Evolutionary conservation across 2,797 vertebrate species (phyloP).

Genomic region (Fratercula arctica): DNA sequence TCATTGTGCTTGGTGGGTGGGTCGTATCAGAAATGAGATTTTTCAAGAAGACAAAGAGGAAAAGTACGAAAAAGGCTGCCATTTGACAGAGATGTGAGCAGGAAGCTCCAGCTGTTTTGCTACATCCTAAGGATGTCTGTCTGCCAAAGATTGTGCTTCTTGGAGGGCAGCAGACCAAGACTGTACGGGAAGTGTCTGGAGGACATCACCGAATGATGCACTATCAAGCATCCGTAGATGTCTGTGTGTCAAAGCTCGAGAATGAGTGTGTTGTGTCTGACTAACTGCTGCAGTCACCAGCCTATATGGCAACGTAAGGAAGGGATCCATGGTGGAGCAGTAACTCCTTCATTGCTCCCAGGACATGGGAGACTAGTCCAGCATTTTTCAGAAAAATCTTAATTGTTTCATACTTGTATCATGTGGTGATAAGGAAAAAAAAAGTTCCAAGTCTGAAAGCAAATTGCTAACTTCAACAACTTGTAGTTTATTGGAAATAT

Average conservation of each 20-base stretch:
- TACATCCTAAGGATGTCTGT: conserved; percentile 34
- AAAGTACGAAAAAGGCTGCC: background rate
- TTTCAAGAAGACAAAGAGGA: background rate
- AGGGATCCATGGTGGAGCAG: accelerated
- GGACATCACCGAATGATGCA: background rate
- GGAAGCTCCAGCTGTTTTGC: conserved; percentile 1
- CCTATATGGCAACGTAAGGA: background rate
- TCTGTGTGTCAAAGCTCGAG: background rate
- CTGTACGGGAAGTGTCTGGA: background rate
- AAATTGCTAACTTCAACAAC: background rate
- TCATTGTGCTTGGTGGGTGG: background rate
- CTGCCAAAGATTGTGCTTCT: background rate
- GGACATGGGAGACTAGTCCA: background rate
- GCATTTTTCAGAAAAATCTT: background rate
- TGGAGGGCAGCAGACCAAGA: background rate
- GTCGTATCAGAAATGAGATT: background rate
- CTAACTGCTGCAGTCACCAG: background rate
- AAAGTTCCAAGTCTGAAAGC: background rate
- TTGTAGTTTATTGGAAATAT: background rate
- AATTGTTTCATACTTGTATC: background rate
- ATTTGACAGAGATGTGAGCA: background rate
- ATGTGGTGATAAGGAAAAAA: no score
- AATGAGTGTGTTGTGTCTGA: background rate
- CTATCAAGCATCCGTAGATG: background rate
- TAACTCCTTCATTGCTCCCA: background rate